A percentile compares a stretch with the other conserved stretches of the same genome.
Evolutionary conservation across 2,797 vertebrate species (phyloP).

Genomic region (Pseudopleuronectes americanus): DNA sequence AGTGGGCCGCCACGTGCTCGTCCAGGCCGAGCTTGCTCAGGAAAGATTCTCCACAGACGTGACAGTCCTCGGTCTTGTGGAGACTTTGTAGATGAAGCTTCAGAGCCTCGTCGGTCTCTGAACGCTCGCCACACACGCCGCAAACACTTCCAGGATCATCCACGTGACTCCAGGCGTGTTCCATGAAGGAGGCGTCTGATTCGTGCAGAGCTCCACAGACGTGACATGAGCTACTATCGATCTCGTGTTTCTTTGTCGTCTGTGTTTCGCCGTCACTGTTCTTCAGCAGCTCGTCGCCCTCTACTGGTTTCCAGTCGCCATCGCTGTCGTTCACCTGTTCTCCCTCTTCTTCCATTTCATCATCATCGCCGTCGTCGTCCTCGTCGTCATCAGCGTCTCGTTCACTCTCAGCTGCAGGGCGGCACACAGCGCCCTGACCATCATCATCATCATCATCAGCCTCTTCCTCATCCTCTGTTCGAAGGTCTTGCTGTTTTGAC

Average conservation of each 20-base stretch:
- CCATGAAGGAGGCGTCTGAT: neutral
- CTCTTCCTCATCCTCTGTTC: neutral
- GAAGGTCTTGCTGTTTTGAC: neutral
- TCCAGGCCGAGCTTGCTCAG: neutral
- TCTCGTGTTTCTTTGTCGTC: neutral
- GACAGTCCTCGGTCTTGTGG: constrained; percentile 19
- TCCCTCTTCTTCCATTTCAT: constrained; percentile 1
- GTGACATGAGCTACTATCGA: constrained; percentile 10
- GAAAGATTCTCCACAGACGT: constrained; percentile 44
- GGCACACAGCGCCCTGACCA: neutral
- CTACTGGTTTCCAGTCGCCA: constrained; percentile 19
- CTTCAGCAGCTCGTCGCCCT: neutral
- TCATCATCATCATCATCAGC: neutral
- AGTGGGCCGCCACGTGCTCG: constrained; percentile 19
- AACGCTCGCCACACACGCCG: constrained; percentile 30
- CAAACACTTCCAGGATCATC: constrained; percentile 34
- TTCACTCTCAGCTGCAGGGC: constrained; percentile 8
- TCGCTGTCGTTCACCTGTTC: neutral
- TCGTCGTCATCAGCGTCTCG: rapidly evolving
- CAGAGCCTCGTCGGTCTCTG: neutral
- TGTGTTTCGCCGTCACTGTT: neutral
- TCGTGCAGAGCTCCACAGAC: constrained; percentile 32
- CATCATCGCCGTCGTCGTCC: rapidly evolving
- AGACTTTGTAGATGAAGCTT: constrained; percentile 20
- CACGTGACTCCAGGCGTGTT: constrained; percentile 49